Base-by-base conservation (phyloP, 2,888 invertebrate genomes). In the Aspidapion aeneum region DNA sequence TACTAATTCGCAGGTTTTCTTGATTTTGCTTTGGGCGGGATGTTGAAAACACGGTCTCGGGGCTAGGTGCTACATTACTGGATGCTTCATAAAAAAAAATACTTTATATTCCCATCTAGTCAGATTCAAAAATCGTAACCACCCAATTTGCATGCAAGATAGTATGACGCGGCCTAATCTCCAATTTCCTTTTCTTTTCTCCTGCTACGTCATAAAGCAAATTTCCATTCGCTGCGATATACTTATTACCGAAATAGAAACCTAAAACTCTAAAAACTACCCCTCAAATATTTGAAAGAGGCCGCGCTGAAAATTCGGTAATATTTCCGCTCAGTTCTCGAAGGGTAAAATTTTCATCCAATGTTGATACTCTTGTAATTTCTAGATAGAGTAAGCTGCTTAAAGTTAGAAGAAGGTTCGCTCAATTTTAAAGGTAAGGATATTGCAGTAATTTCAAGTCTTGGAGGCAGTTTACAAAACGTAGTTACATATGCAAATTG, bases 401-500 rank as follows among this genome's bases (percentile, higher is more conserved):
- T 3, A 35, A 35, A 35, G 3, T 35, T 35, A 3, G 35, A 3
- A 12, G 5, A 12, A 35, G 35, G 5, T 12, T 35, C 35, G 35
- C 35, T 35, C 35, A 35, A 35, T 12, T 7, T 35, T 35, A 35
- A 35, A 35, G 5, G 35, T 12, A n/a, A 35, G 35, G 35, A 7
- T 35, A 35, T n/a, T n/a, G n/a, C n/a, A n/a, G n/a, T 62, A 62
- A 62, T 63, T 58, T 59, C 59, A 55, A 22, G 63, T 61, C 66
- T 64, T 63, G 58, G 58, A 35, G 61, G 62, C 66, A 64, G 64
- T 66, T 64, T 66, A 18, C 60, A 61, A 66, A 66, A 71, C 76
- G 74, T 77, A 75, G 78, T 79, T 79, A 79, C 78, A 76, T 79
- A 79, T 79, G 79, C 79, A 79, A 79, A 79, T 79, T 79, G 79